Evolutionary conservation across 1,140 invertebrate species (phyloP).

Genomic region (Anthonomus grandis): DNA sequence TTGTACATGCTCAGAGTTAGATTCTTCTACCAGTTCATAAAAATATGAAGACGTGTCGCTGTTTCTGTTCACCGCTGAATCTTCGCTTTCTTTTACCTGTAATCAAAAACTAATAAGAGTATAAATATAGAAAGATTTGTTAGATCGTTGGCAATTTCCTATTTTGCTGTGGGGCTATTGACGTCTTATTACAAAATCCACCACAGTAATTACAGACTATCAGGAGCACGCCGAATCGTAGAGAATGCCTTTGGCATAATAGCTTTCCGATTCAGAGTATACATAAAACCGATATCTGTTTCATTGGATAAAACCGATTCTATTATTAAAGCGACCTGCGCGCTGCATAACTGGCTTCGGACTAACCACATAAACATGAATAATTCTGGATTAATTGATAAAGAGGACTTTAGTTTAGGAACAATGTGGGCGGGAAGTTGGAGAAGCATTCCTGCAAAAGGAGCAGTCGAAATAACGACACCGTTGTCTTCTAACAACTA

Average conservation of each 20-base stretch:
- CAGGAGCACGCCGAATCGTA: no score
- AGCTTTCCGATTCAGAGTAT: no score
- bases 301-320: not conserved
- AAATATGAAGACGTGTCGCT: not conserved
- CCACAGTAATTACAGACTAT: no score
- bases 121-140: not conserved
- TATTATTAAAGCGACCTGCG: not conserved
- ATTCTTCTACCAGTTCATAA: not conserved
- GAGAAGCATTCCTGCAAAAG: not conserved
- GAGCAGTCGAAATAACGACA: not conserved
- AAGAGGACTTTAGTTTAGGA: not conserved
- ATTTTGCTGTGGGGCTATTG: not conserved
- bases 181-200: not conserved
- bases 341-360: not conserved
- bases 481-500: not conserved
- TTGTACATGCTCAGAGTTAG: not conserved
- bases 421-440: not conserved
- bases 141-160: not conserved
- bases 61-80: no score
- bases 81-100: no score
- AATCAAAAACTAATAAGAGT: no score
- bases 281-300: no score
- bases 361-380: not conserved
- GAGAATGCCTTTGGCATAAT: no score
- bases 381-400: not conserved